These are phyloP conservation scores for Burhinus bistriatus DNA, from an alignment of 2,113 vertebrate species.

Conservation along the genomic window DNA sequence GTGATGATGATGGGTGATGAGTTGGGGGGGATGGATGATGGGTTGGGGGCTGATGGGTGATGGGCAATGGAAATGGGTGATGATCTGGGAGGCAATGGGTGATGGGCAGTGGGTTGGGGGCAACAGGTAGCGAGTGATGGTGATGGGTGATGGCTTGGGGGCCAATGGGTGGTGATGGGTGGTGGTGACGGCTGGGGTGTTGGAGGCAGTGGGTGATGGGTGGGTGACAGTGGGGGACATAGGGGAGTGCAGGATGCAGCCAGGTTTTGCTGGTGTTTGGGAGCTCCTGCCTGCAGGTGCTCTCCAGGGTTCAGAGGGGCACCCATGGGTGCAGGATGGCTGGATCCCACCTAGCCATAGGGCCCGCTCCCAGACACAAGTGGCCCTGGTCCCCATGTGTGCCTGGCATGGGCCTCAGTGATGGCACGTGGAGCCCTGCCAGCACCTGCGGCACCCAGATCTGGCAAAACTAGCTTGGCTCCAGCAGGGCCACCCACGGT, in stretches of 20 bases:
- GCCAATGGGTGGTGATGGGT: too few species aligned
- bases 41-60: too few species aligned
- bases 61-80: not conserved
- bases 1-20: too few species aligned
- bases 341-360: not conserved
- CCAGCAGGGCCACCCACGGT: not conserved
- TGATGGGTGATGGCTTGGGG: not conserved
- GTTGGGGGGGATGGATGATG: too few species aligned
- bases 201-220: not conserved
- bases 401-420: not conserved
- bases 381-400: not conserved
- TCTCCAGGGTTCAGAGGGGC: not conserved
- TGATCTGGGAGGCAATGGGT: not conserved
- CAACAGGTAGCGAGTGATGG: too few species aligned
- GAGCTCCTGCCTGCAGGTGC: not conserved
- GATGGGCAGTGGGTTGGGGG: too few species aligned
- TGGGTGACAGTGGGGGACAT: not conserved
- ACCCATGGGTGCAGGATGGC: not conserved
- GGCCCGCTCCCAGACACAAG: accelerated
- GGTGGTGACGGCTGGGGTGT: not conserved
- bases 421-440: not conserved
- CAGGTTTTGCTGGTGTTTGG: not conserved
- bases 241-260: not conserved
- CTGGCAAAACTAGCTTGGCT: not conserved
- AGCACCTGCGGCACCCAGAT: not conserved